Evolutionary conservation across 2,888 invertebrate genomes (phyloP).

Genomic region (Tetragonisca angustula): DNA sequence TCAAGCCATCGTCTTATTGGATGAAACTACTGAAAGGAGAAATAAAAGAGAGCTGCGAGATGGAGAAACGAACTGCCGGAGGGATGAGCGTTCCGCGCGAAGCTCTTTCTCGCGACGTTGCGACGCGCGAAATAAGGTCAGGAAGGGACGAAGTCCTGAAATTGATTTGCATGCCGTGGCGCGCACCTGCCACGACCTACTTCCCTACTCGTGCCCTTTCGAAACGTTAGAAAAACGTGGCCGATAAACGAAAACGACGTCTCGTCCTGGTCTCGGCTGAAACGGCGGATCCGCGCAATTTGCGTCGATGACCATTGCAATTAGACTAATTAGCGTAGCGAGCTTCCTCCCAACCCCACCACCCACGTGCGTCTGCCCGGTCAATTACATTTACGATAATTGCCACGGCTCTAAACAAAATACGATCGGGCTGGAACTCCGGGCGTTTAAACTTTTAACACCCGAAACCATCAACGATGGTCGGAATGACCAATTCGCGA

Average conservation of each 20-base stretch:
- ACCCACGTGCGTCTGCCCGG: neutral
- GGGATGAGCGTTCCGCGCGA: neutral
- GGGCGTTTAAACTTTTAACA: no score
- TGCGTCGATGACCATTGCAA: conserved; percentile 25
- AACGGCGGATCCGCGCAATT: neutral
- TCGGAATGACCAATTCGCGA: no score
- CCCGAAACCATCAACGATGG: no score
- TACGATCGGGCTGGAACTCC: neutral
- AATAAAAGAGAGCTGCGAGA: neutral
- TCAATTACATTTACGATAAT: conserved; percentile 23
- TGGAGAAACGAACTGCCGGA: neutral
- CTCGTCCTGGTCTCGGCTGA: neutral
- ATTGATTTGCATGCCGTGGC: conserved; percentile 57
- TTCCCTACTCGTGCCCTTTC: conserved; percentile 25
- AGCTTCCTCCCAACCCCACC: neutral
- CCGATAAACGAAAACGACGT: conserved; percentile 12
- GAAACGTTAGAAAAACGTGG: conserved; percentile 8
- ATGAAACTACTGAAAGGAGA: neutral
- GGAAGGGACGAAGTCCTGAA: conserved; percentile 48
- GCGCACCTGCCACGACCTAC: conserved; percentile 58
- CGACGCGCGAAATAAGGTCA: conserved; percentile 35
- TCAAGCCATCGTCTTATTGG: no score
- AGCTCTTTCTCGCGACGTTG: conserved; percentile 1
- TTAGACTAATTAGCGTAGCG: conserved; percentile 29
- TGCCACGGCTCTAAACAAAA: conserved; percentile 2